Evolutionary conservation across 2,113 vertebrate species (phyloP), one percentile per base, ranked within the genome.

Genomic region (Laterallus jamaicensis): DNA sequence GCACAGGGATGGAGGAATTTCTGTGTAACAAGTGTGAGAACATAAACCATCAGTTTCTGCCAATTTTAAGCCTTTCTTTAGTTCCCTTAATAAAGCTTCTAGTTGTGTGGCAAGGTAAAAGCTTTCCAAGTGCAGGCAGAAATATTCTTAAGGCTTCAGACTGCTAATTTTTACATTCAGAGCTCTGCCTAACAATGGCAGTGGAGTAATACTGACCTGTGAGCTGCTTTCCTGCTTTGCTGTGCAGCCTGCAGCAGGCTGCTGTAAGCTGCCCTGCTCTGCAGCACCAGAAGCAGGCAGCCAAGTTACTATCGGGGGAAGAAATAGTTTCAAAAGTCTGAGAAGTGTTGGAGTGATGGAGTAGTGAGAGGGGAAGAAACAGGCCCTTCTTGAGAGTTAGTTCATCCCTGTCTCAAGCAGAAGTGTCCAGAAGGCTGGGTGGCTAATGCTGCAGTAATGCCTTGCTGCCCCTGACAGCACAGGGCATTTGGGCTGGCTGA

Each of bases 51-150:
- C 22, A 2, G 40, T 85, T 95, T 95, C 95, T 94, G 95, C 92
- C 88, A 90, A 80, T 81, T 78, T 77, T 78, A 80, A 85, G 91
- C 74, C 92, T 91, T 95, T 95, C 68, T 96, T 96, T 87, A 80
- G 80, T 88, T 90, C 42, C 55, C 19, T 56, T 69, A 50, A 78
- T 90, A 76, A 94, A 88, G 64, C 59, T 81, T 83, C 71, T 86
- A 90, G 86, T 50, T 97, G 71, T 90, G 60, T 83, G 90, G 56
- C 6, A 4, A 79, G 32, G 26, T 88, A 77, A 54, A 90, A 86
- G 87, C 82, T 80, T 95, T 96, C 82, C 95, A 96, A 95, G 88
- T 77, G 42, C 71, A 93, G 64, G 71, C 90, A 77, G 1, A 85
- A 73, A 64, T 2, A 15, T 62, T 77, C 55, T 88, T 82, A 69